Evolutionary conservation across 1,140 invertebrate species (phyloP).

Genomic region (Hylyphantes graminicola): DNA sequence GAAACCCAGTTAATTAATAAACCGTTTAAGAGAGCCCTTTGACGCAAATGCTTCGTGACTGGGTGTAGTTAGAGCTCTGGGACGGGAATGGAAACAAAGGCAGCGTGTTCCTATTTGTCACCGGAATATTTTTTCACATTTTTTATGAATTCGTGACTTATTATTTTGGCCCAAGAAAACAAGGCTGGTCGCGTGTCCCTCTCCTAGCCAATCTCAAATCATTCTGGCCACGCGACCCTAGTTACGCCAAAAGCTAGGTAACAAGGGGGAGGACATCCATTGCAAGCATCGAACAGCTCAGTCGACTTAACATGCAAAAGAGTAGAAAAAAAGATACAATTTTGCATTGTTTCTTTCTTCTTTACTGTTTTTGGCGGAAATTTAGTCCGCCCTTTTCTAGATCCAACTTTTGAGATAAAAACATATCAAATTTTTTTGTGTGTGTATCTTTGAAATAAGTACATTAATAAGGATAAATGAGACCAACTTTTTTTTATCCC

Average conservation of each 20-base stretch:
- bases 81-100: constrained; percentile 37
- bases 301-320: no score
- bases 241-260: constrained; percentile 34
- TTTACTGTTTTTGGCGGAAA: no score
- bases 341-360: no score
- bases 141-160: constrained; percentile 53
- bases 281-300: no score
- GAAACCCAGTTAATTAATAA: constrained; percentile 10
- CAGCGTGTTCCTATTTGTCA: constrained; percentile 42
- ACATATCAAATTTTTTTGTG: no score
- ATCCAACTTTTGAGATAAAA: no score
- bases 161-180: constrained; percentile 26
- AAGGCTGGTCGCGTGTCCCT: constrained; percentile 20
- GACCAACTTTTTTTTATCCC: no score
- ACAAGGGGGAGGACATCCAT: constrained; percentile 20
- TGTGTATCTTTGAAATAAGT: no score
- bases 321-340: no score
- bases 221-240: constrained; percentile 34
- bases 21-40: constrained; percentile 18
- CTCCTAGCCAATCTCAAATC: constrained; percentile 18
- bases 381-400: no score
- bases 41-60: constrained; percentile 24
- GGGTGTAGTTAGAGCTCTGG: constrained; percentile 32
- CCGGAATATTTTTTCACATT: constrained; percentile 42
- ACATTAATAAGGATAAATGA: no score